Evolutionary conservation across 1,140 invertebrate species (phyloP).

Genomic region (Drosophila persimilis): DNA sequence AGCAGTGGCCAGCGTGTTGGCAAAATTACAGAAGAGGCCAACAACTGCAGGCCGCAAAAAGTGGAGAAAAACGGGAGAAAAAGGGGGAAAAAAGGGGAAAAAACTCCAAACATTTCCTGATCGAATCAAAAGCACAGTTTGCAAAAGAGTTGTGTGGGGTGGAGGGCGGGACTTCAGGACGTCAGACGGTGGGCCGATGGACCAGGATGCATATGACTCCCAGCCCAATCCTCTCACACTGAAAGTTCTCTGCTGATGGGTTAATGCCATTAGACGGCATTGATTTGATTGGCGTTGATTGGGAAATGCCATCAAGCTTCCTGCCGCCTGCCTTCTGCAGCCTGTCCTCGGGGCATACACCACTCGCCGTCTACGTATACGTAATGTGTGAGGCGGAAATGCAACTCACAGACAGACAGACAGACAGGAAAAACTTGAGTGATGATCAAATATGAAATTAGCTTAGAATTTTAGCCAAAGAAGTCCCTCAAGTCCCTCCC

Average conservation of each 20-base stretch:
- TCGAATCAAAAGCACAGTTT: slow-evolving; percentile 72
- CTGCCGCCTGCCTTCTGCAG: background rate
- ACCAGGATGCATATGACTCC: slow-evolving; percentile 39
- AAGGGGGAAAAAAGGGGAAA: slow-evolving; percentile 14
- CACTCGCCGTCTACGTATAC: slow-evolving; percentile 16
- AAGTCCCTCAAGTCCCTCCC: no score
- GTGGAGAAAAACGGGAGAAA: background rate
- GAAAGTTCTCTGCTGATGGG: slow-evolving; percentile 64
- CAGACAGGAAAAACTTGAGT: no score
- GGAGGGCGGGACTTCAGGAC: slow-evolving; percentile 1
- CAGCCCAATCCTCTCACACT: slow-evolving; percentile 49
- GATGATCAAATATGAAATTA: background rate
- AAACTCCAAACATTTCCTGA: slow-evolving; percentile 69
- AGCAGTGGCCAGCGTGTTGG: slow-evolving; percentile 17
- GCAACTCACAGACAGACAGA: background rate
- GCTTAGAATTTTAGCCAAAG: no score
- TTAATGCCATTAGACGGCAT: slow-evolving; percentile 80
- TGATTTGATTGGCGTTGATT: slow-evolving; percentile 81
- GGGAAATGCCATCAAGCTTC: slow-evolving; percentile 64
- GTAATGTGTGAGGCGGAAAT: slow-evolving; percentile 27
- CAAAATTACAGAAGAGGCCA: slow-evolving; percentile 60
- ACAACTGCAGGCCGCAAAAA: slow-evolving; percentile 28
- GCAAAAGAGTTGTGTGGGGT: slow-evolving; percentile 39
- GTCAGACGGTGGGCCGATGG: slow-evolving; percentile 6
- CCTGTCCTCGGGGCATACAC: no score